Evolutionary conservation across 2,113 vertebrate species (phyloP).

Genomic region (Sinocyclocheilus anshuiensis): DNA sequence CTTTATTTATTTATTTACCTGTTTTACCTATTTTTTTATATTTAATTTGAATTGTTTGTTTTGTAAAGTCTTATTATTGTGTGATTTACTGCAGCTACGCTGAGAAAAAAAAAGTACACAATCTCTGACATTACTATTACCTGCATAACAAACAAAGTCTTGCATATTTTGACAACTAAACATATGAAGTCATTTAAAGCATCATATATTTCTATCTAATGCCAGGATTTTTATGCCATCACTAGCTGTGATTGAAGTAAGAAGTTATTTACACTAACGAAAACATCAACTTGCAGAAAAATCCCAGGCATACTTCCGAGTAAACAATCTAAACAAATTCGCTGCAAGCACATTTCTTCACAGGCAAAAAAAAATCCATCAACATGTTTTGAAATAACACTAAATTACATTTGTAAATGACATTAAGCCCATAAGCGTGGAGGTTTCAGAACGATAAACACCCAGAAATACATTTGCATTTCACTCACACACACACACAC

Average conservation of each 20-base stretch:
- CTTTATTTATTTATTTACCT: too few relatives aligned
- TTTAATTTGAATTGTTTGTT: too few relatives aligned
- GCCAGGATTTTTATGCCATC: neutral
- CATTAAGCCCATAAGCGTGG: neutral
- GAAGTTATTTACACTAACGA: neutral
- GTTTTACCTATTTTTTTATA: too few relatives aligned
- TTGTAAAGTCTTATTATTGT: too few relatives aligned
- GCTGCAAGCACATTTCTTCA: neutral
- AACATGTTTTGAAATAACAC: neutral
- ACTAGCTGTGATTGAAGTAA: neutral
- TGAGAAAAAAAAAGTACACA: too few relatives aligned
- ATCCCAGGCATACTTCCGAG: neutral
- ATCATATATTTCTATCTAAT: neutral
- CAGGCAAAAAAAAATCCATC: neutral
- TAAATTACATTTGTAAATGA: neutral
- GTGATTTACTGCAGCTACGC: too few relatives aligned
- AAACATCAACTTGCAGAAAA: neutral
- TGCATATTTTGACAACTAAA: too few relatives aligned
- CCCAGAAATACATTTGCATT: neutral
- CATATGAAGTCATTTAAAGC: neutral
- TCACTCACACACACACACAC: too few relatives aligned
- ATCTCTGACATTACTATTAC: too few relatives aligned
- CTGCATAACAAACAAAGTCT: too few relatives aligned
- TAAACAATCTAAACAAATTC: neutral
- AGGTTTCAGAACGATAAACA: neutral